These are phyloP conservation scores for Tragelaphus oryx DNA, from an alignment of 2,797 vertebrate genomes.

Conservation along the genomic window DNA sequence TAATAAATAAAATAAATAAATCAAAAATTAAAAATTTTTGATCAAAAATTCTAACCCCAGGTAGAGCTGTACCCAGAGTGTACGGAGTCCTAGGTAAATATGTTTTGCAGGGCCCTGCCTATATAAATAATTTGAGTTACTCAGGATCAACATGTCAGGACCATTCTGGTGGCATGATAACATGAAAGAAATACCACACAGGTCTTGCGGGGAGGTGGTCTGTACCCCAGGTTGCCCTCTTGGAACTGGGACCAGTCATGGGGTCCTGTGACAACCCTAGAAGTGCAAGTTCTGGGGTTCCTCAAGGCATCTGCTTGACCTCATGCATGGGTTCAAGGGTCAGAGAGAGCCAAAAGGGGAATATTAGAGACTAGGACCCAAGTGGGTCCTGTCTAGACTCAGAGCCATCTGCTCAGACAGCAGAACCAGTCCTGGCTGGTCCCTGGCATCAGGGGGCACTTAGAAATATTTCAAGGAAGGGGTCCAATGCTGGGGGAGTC, in stretches of 20 bases:
- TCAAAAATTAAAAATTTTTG: neutral
- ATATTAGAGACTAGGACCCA: neutral
- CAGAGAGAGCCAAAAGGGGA: neutral
- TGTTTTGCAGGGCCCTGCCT: neutral
- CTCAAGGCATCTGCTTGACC: neutral
- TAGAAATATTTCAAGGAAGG: neutral
- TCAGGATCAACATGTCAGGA: neutral
- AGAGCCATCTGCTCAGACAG: neutral
- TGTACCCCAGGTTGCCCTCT: neutral
- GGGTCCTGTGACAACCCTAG: neutral
- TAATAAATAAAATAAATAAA: neutral
- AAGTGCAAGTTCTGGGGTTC: neutral
- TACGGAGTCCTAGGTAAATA: neutral
- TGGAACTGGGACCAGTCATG: neutral
- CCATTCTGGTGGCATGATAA: neutral
- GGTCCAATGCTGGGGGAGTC: neutral
- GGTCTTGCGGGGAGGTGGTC: neutral
- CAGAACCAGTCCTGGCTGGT: too few species aligned
- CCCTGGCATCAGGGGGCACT: neutral
- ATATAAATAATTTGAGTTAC: neutral
- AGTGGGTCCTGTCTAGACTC: neutral
- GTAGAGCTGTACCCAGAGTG: neutral
- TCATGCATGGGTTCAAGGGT: neutral
- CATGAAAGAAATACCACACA: neutral
- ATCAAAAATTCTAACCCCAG: neutral